Conservation (phyloP, 1,140 invertebrate species). For the Cydia amplana region DNA sequence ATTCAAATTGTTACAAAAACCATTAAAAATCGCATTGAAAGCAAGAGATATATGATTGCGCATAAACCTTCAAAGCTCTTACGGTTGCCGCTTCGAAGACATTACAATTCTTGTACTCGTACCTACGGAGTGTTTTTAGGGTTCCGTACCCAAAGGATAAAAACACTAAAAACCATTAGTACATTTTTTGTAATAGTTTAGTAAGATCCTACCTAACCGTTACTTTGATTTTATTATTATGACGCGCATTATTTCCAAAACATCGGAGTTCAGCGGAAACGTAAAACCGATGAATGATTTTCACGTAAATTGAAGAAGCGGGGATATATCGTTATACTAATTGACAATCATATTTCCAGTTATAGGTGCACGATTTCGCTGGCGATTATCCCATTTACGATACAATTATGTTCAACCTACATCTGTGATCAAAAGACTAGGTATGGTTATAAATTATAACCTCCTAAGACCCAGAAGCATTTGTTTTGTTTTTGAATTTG, state of each 20-base stretch:
- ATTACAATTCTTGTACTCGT: neutral
- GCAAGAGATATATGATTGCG: slow-evolving; percentile 3
- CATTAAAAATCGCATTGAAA: slow-evolving; percentile 26
- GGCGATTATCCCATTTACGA: neutral
- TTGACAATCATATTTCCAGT: neutral
- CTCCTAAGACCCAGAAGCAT: too few species aligned
- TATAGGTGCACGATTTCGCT: neutral
- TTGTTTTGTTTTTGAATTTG: too few species aligned
- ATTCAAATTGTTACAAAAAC: slow-evolving; percentile 38
- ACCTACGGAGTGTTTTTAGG: neutral
- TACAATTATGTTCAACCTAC: neutral
- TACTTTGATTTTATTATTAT: too few species aligned
- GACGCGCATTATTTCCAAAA: neutral
- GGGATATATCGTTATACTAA: neutral
- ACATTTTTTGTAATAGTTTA: too few species aligned
- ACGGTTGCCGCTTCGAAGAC: neutral
- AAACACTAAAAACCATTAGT: too few species aligned
- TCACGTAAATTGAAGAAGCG: neutral
- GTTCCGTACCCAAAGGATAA: too few species aligned
- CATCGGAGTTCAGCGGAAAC: neutral
- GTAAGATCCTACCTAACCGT: too few species aligned
- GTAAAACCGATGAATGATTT: neutral
- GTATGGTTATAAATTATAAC: too few species aligned
- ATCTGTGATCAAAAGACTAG: neutral
- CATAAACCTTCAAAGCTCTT: neutral